These are phyloP conservation scores for Vannuccia rotundouncinata DNA, from an alignment of 2,888 invertebrate genomes.

Conservation along the genomic window DNA sequence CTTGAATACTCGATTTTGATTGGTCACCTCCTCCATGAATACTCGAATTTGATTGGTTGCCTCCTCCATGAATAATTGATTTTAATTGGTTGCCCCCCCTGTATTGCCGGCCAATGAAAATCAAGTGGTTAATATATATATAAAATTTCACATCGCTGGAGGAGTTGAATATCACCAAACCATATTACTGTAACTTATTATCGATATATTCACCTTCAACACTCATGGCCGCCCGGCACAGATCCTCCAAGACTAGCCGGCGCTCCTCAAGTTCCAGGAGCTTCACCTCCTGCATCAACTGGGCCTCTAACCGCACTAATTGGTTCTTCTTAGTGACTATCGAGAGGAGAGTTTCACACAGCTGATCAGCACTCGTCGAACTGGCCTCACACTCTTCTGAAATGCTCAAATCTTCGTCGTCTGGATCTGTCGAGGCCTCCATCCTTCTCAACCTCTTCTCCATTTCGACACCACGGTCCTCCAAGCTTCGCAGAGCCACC, in stretches of 20 bases:
- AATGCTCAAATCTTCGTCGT: background rate
- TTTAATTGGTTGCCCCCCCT: too few relatives aligned
- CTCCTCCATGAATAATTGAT: too few relatives aligned
- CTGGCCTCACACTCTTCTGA: background rate
- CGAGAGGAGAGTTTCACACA: background rate
- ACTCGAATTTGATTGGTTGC: too few relatives aligned
- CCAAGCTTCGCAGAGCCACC: background rate
- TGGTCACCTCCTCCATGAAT: too few relatives aligned
- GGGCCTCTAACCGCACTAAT: background rate
- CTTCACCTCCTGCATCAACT: background rate
- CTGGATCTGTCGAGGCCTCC: background rate
- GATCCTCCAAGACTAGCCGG: background rate
- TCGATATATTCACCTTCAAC: background rate
- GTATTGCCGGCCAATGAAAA: too few relatives aligned
- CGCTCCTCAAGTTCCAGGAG: background rate
- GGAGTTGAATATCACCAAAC: too few relatives aligned
- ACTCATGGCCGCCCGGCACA: background rate
- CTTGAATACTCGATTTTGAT: too few relatives aligned
- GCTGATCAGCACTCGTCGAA: background rate
- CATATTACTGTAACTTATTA: too few relatives aligned
- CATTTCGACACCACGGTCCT: background rate
- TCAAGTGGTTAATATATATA: too few relatives aligned
- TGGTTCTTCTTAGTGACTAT: constrained; percentile 6
- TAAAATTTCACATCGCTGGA: too few relatives aligned
- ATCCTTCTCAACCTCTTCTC: background rate